phyloP scores from a whole-genome alignment of 2,113 vertebrate species.

The Percopsis transmontana region DNA sequence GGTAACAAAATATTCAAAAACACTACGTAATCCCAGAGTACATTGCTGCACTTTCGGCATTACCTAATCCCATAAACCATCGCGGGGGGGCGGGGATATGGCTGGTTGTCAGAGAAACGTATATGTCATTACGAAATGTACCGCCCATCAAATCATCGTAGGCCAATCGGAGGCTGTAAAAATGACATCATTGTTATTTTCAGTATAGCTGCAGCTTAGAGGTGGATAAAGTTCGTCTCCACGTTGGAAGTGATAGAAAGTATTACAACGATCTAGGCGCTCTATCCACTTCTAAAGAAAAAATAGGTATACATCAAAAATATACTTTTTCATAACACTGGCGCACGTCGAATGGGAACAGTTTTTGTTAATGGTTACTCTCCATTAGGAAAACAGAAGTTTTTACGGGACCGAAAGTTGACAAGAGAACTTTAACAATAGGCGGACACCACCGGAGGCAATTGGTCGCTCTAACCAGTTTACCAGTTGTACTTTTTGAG shows the following conservation, averaged over 20 bases:
- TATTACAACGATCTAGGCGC: conserved; percentile 66
- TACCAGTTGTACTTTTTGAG: background rate
- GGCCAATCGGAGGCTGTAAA: conserved; percentile 84
- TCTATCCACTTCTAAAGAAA: background rate
- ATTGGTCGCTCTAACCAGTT: conserved; percentile 3
- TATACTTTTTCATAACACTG: conserved; percentile 3
- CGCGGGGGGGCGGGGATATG: conserved; percentile 81
- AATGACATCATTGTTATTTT: conserved; percentile 99
- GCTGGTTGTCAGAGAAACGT: conserved; percentile 72
- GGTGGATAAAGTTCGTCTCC: conserved; percentile 94
- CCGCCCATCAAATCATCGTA: conserved; percentile 58
- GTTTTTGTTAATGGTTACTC: conserved; percentile 28
- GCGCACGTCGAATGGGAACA: conserved; percentile 15
- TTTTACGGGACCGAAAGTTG: conserved; percentile 72
- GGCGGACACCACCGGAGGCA: conserved; percentile 43
- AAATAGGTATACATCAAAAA: background rate
- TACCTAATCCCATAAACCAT: conserved; percentile 94
- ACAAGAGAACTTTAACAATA: conserved; percentile 72
- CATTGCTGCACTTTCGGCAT: conserved; percentile 84
- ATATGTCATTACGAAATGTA: conserved; percentile 77
- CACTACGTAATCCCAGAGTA: conserved; percentile 96
- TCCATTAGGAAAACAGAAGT: conserved; percentile 53
- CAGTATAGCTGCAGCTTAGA: conserved; percentile 86
- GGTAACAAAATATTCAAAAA: conserved; percentile 88
- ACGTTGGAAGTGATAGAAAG: conserved; percentile 89